Conservation (phyloP, 1,140 invertebrate genomes). For the Drosophila ironensis region DNA sequence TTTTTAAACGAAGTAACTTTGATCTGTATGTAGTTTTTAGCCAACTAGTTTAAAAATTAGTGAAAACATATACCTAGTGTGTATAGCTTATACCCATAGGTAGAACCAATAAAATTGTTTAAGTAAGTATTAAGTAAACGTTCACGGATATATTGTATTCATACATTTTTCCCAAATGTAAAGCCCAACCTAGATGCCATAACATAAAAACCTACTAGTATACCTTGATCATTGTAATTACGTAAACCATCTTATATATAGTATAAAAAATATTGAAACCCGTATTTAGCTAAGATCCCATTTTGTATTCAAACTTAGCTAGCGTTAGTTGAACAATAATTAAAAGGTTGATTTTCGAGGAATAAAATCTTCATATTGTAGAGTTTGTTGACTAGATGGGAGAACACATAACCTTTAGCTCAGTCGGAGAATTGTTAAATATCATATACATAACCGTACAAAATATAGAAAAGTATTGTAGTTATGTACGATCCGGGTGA, state of each 20-base stretch:
- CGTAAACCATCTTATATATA: conserved; percentile 2
- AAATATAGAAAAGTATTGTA: no score
- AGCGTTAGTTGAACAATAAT: neutral
- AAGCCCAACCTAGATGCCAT: conserved; percentile 3
- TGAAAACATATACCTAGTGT: neutral
- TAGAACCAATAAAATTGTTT: conserved; percentile 29
- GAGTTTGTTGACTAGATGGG: conserved; percentile 1
- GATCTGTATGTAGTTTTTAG: conserved; percentile 10
- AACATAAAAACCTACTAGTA: conserved; percentile 15
- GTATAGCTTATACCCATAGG: conserved; percentile 11
- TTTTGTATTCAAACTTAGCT: conserved; percentile 4
- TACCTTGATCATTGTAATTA: conserved; percentile 6
- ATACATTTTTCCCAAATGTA: neutral
- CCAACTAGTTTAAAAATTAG: neutral
- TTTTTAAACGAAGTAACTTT: conserved; percentile 34
- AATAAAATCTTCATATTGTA: conserved; percentile 6
- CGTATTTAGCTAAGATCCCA: conserved; percentile 11
- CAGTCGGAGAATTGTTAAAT: neutral
- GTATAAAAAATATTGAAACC: neutral
- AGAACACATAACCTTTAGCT: neutral
- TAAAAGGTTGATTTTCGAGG: neutral
- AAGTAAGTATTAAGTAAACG: conserved; percentile 15
- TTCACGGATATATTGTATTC: conserved; percentile 10
- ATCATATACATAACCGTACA: neutral
- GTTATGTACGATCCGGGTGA: neutral